A percentile compares a stretch with the other conserved stretches of the same genome.
Conservation (phyloP, 2,888 invertebrate species). For the Notodonta dromedarius region DNA sequence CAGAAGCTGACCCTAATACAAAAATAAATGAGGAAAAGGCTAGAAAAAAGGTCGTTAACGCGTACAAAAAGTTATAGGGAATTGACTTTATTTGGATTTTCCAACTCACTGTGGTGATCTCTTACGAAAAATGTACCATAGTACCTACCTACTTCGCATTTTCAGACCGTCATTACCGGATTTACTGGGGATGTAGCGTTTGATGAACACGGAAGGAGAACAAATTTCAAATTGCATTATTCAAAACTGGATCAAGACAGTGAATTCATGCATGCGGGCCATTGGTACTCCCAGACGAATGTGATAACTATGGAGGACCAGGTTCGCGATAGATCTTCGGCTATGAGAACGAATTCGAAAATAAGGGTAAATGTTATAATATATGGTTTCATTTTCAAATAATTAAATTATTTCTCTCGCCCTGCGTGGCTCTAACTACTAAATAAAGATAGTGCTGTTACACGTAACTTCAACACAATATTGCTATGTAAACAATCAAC, state of each 20-base stretch:
- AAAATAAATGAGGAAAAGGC: no score
- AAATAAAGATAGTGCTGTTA: no score
- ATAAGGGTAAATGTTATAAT: conserved; percentile 79
- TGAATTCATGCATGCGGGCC: conserved; percentile 80
- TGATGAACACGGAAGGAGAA: conserved; percentile 86
- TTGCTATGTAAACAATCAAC: no score
- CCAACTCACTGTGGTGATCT: no score
- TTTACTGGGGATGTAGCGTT: conserved; percentile 88
- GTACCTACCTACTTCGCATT: not conserved
- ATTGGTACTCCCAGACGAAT: conserved; percentile 79
- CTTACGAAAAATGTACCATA: no score
- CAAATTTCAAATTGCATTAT: conserved; percentile 85
- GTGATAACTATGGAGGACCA: conserved; percentile 49
- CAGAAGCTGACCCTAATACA: no score
- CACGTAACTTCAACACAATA: no score
- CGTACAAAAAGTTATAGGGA: no score
- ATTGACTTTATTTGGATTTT: no score
- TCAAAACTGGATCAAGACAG: conserved; percentile 78
- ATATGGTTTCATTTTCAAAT: not conserved
- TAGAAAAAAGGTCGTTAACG: no score
- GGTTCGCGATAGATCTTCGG: conserved; percentile 59
- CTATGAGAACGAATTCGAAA: conserved; percentile 76
- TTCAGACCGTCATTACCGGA: conserved; percentile 80
- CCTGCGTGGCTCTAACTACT: no score
- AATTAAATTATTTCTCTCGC: no score